Base-by-base conservation (phyloP, 2,113 vertebrate genomes). In the Xenopus laevis region DNA sequence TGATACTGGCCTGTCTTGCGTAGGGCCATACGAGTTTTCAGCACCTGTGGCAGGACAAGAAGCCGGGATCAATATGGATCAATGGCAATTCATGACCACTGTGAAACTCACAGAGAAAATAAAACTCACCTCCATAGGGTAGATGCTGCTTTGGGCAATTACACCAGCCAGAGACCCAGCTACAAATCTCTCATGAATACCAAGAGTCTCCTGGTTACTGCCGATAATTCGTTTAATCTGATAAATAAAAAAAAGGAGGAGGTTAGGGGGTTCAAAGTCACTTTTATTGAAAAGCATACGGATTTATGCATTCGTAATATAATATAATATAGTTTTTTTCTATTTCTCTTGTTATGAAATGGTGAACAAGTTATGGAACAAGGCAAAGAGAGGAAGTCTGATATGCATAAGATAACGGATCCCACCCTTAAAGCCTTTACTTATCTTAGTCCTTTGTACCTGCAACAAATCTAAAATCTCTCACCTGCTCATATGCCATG, bases 401-500 rank as follows among this genome's bases (percentile, higher is more conserved):
- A 40, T 40, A 4, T 40, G 33, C 33, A 40, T 40, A 40, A 9
- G 33, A 40, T 40, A 40, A 40, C 33, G 4, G 23, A 27, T 27
- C 23, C 23, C 3, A 40, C 5, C 33, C 33, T 40, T 9, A 7
- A 40, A 40, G 33, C 33, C 6, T 9, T 27, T 27, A 27, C 23
- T 27, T 40, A 40, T 40, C 33, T 40, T 40, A 40, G 2, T 40
- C 33, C 33, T 40, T 40, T 40, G 33, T 40, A 9, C 33, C 8
- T 40, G 33, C 8, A 40, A 7, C 8, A 40, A 40, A 40, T 40
- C 33, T 1, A 17, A 66, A 30, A 23, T 20, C 0, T 16, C 84
- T 69, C 72, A 98, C 97, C 93, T 99, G 96, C 65, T 99, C 97
- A 0, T 98, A 98, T 0, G 97, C 97, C 94, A 98, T 97, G 87